These are phyloP conservation scores for Scotopteryx bipunctaria DNA, from an alignment of 2,888 invertebrate genomes.

Conservation along the genomic window DNA sequence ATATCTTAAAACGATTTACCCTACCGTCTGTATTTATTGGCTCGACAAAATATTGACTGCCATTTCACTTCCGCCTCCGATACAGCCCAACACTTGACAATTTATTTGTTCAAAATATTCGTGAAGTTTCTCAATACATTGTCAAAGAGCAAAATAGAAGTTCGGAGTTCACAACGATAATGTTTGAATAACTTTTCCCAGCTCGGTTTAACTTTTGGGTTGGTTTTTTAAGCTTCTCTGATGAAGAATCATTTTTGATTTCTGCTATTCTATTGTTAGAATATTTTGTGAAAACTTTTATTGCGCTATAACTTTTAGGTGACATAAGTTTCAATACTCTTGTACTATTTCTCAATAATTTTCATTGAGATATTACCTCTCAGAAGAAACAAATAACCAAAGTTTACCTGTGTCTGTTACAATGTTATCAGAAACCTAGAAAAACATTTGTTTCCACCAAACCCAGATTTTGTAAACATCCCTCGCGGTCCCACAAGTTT, in stretches of 20 bases:
- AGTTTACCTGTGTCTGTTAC: too few species aligned
- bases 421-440: neutral
- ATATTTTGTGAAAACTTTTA: conserved; percentile 12
- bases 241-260: conserved; percentile 30
- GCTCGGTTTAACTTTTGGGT: conserved; percentile 47
- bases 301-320: conserved; percentile 20
- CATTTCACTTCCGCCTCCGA: conserved; percentile 24
- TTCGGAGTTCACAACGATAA: conserved; percentile 45
- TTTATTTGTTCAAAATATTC: conserved; percentile 43
- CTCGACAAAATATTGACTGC: conserved; percentile 11
- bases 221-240: conserved; percentile 33
- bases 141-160: conserved; percentile 44
- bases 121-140: conserved; percentile 42
- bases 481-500: conserved; percentile 23
- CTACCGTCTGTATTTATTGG: neutral
- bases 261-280: conserved; percentile 12
- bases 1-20: too few species aligned
- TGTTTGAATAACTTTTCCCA: conserved; percentile 50
- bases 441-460: neutral
- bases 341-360: too few species aligned
- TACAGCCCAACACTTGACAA: conserved; percentile 35
- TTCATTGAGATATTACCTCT: too few species aligned
- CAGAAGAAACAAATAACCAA: too few species aligned
- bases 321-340: too few species aligned
- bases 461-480: conserved; percentile 35